These are phyloP conservation scores for Hippopotamus amphibius DNA, from an alignment of 2,113 vertebrate species.

Conservation along the genomic window DNA sequence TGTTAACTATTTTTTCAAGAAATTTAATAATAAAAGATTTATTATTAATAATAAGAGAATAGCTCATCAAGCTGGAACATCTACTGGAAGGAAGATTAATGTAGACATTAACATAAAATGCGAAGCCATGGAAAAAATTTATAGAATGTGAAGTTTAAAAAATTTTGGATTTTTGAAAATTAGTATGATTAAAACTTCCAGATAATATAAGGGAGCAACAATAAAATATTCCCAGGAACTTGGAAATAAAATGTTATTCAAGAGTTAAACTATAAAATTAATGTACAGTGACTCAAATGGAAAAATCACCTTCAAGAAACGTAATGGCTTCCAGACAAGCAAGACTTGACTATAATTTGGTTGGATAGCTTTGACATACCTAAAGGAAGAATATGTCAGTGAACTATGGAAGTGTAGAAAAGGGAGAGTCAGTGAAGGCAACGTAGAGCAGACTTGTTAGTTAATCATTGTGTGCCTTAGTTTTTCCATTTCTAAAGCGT, in stretches of 20 bases:
- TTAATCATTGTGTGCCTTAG: not conserved
- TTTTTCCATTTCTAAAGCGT: conserved; percentile 13
- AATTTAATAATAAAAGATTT: not conserved
- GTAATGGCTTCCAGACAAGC: not conserved
- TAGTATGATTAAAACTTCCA: conserved; percentile 24
- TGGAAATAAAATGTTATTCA: conserved; percentile 26
- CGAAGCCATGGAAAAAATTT: conserved; percentile 18
- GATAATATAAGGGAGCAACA: not conserved
- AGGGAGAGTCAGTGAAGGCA: not conserved
- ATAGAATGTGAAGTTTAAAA: not conserved
- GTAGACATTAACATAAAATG: not conserved
- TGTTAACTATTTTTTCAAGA: not conserved
- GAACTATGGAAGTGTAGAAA: not conserved
- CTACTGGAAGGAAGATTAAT: not conserved
- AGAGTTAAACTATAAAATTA: conserved; percentile 24
- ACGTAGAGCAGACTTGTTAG: not conserved
- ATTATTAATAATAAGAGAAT: conserved; percentile 32
- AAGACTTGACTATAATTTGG: not conserved
- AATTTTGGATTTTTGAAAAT: conserved; percentile 25
- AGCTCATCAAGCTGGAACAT: not conserved
- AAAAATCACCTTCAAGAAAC: conserved; percentile 39
- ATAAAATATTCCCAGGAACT: conserved; percentile 36
- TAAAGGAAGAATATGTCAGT: not conserved
- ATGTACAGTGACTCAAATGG: not conserved
- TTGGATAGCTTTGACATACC: not conserved